Evolutionary conservation across 2,113 vertebrate genomes (phyloP).

Genomic region (Columba janthina): DNA sequence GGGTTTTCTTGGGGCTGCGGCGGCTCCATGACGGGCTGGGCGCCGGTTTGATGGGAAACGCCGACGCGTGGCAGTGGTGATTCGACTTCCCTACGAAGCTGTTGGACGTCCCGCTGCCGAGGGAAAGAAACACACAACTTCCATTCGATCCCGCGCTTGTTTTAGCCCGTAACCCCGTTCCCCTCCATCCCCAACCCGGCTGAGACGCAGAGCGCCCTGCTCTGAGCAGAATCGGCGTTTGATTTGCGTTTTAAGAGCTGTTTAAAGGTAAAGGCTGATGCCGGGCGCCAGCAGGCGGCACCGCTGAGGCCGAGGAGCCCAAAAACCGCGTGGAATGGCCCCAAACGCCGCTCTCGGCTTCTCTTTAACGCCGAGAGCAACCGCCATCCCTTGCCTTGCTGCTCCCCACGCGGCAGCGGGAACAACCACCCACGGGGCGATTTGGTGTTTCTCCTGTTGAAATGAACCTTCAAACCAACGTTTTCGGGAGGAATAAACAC

Average conservation of each 20-base stretch:
- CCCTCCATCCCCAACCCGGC: background rate
- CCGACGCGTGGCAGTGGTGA: conserved; percentile 66
- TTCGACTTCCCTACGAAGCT: conserved; percentile 69
- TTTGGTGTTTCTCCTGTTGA: rapidly evolving
- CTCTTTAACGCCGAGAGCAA: rapidly evolving
- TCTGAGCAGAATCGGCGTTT: rapidly evolving
- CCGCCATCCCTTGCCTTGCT: too few species aligned
- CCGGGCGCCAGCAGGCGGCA: too few species aligned
- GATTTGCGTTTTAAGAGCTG: rapidly evolving
- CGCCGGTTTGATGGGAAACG: conserved; percentile 77
- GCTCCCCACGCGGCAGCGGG: too few species aligned
- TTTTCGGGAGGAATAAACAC: background rate
- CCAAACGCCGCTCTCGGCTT: rapidly evolving
- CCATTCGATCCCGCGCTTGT: rapidly evolving
- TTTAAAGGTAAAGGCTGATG: too few species aligned
- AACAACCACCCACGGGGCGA: rapidly evolving
- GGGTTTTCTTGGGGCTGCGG: conserved; percentile 78
- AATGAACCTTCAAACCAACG: too few species aligned
- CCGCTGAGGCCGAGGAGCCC: too few species aligned
- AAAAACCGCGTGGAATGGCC: too few species aligned
- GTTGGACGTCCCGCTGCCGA: conserved; percentile 62
- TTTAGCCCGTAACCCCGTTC: rapidly evolving
- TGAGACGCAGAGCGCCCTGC: rapidly evolving
- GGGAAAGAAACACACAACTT: rapidly evolving
- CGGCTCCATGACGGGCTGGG: conserved; percentile 55